phyloP scores from a whole-genome alignment of 2,113 vertebrate genomes.

The Balaeniceps rex region DNA sequence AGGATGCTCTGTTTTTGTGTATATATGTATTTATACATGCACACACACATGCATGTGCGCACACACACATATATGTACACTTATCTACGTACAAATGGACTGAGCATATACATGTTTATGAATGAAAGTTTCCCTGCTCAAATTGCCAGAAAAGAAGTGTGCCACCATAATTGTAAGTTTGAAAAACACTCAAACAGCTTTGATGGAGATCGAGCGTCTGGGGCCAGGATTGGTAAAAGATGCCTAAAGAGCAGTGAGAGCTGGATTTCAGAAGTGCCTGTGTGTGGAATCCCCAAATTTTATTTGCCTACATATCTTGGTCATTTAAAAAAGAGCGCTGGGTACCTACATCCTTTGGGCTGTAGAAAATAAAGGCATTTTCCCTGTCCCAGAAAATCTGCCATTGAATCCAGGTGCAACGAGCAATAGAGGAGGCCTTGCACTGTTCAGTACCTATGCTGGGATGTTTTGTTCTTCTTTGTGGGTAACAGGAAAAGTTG shows the following conservation, averaged over 20 bases:
- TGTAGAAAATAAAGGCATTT: neutral
- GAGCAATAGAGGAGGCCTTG: neutral
- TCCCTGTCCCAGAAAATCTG: neutral
- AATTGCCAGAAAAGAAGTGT: neutral
- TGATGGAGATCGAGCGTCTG: neutral
- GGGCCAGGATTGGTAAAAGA: neutral
- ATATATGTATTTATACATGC: neutral
- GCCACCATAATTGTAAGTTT: neutral
- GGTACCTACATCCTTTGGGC: neutral
- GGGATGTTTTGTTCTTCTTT: neutral
- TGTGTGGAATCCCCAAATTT: neutral
- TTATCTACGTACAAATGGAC: neutral
- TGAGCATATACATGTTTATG: neutral
- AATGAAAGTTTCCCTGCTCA: neutral
- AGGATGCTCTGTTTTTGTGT: neutral
- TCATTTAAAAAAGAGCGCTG: neutral
- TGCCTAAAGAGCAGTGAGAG: neutral
- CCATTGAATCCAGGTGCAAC: neutral
- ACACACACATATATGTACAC: rapidly evolving
- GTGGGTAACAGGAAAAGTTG: neutral
- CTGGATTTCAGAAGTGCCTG: neutral
- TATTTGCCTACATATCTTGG: neutral
- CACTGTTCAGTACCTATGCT: neutral
- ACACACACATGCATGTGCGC: too few species aligned
- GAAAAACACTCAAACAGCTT: neutral